Conservation (phyloP, 92 coral and sea anemone genomes). For the Meandrina meandrites region DNA sequence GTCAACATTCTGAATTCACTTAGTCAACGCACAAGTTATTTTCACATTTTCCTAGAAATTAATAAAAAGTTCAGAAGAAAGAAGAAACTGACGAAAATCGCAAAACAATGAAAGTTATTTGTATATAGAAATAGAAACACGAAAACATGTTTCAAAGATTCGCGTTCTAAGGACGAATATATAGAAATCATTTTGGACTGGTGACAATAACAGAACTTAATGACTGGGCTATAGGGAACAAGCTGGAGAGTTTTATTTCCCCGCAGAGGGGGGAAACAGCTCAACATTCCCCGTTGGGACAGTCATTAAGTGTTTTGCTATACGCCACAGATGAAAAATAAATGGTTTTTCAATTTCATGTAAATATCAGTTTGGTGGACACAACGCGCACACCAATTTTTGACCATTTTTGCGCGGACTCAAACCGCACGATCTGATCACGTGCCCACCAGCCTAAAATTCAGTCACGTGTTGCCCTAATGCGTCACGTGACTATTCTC, state of each 20-base stretch:
- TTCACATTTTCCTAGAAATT: neutral
- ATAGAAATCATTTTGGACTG: neutral
- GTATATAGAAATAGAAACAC: neutral
- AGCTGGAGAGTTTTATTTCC: neutral
- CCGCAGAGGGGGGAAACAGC: neutral
- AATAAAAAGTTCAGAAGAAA: too few relatives aligned
- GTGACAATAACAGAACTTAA: too few relatives aligned
- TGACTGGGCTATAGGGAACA: neutral
- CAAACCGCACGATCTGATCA: neutral
- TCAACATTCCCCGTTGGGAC: too few relatives aligned
- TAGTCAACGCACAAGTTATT: neutral
- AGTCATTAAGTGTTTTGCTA: too few relatives aligned
- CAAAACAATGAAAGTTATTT: neutral
- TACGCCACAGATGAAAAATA: too few relatives aligned
- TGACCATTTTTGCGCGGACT: neutral
- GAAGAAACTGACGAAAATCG: too few relatives aligned
- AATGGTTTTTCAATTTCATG: too few relatives aligned
- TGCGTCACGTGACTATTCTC: neutral
- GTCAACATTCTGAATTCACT: neutral
- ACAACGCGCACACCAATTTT: too few relatives aligned
- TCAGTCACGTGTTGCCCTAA: neutral
- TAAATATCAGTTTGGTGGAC: too few relatives aligned
- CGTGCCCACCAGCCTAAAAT: neutral
- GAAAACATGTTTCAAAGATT: neutral
- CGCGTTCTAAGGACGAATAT: neutral